Base-by-base conservation (phyloP, 92 coral and sea anemone genomes). In the Bergia sp. region DNA sequence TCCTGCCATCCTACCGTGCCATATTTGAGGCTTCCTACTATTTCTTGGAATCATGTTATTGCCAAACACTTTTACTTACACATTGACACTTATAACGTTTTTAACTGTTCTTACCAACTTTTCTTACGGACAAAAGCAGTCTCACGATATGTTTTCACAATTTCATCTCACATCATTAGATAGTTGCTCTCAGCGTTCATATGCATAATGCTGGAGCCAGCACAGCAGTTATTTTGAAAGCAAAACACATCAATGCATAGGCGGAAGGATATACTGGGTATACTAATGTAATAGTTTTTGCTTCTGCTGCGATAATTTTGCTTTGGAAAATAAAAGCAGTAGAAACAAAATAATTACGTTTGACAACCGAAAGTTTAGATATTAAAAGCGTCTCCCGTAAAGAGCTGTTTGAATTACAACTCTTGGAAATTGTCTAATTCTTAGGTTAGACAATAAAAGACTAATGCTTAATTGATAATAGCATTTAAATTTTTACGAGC, bases 271-370 rank as follows among this genome's bases (percentile, higher is more conserved):
- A 65, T 55, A 13, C 42, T 36, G 16, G 41, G 16, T 9, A 71
- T 71, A 71, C 47, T 72, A 84, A 84, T 84, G 43, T 23, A 45
- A 84, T 81, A 71, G 45, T 80, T 36, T 49, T 84, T 71, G 23
- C 79, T 36, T 45, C 87, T 84, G 87, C 64, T 84, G 87, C 38
- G 79, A 84, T 11, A 45, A 71, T 84, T 71, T 84, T 4, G n/a
- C 73, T 80, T 84, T 42, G 78, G 43, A 29, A 37, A 71, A 49
- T 45, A 84, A 23, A 72, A 36, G 64, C 3, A 44, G 12, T 50
- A 18, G 7, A 73, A 72, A 40, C 39, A 11, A 39, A 41, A 81
- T 37, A 18, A 5, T 1, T 12, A 39, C 67, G 21, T 39, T 37
- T 13, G 50, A 38, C n/a, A 41, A 6, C 37, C 23, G 37, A 61